Base-by-base conservation (phyloP, 2,888 invertebrate species). In the Chalcis sispes region DNA sequence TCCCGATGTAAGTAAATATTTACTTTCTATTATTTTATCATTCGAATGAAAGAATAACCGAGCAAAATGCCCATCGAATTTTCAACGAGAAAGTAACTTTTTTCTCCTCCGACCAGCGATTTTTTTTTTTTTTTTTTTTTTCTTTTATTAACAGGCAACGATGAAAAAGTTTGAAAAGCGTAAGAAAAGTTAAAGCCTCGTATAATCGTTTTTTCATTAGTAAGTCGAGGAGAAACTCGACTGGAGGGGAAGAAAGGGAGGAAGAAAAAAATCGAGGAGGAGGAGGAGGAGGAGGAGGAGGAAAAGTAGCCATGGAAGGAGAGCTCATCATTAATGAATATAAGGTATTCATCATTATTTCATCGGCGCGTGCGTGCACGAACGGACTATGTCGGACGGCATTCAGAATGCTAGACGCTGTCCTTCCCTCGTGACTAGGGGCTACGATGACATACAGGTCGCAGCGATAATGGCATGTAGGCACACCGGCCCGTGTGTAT, bases 271-370 rank as follows among this genome's bases (percentile, higher is more conserved):
- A n/a, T n/a, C n/a, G n/a, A n/a, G n/a, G n/a, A n/a, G n/a, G n/a
- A n/a, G n/a, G n/a, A n/a, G n/a, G n/a, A n/a, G n/a, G n/a, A n/a
- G n/a, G n/a, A n/a, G n/a, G n/a, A n/a, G n/a, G n/a, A n/a, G n/a
- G n/a, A n/a, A n/a, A n/a, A n/a, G n/a, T n/a, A n/a, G n/a, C n/a
- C n/a, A n/a, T n/a, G n/a, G n/a, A n/a, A 27, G 8, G 40, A 62
- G 20, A 32, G 36, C 40, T 36, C 27, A 59, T 61, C 61, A 70
- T 70, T 70, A 70, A 70, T 61, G 32, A 36, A 61, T 5, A 40
- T 29, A 18, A 25, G 36, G 20, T n/a, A 54, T 67, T 73, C 61
- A 25, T 73, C 61, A 67, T 59, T 61, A 61, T 73, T 73, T 73
- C 61, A 73, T 29, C 46, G 56, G 13, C 4, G 36, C 25, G 7